Evolutionary conservation across 1,140 invertebrate genomes (phyloP), one percentile per base, ranked within the genome.

Genomic region (Pogonomyrmex californicus): DNA sequence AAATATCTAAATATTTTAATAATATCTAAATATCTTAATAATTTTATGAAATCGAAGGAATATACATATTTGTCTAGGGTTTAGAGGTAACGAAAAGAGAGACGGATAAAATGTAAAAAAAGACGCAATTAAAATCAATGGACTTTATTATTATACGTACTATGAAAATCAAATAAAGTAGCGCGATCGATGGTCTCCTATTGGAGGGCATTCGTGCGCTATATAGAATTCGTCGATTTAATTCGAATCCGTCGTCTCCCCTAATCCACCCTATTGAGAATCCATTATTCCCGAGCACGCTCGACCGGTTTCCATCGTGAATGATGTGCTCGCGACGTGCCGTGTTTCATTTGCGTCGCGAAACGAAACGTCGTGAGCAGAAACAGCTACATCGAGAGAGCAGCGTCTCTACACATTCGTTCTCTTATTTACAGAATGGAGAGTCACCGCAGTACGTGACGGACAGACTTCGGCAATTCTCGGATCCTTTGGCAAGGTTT

Each of bases 401-500:
- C n/a, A n/a, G 14, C 14, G 14, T 17, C 33, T 75, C 3, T 73
- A 83, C 85, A 79, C 85, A 79, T 68, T 81, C 44, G 38, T 70
- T 65, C 86, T 91, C 65, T 88, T 85, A 90, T 90, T 96, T 95
- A 71, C 94, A 96, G 96, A 95, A 93, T 87, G 92, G 92, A 86
- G 93, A 95, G 75, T 93, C 95, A 60, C 92, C 94, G 83, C 95
- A 95, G 91, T 96, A 95, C 91, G 93, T 95, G 78, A 95, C 95
- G 71, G 96, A 96, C 87, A 93, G 95, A 85, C 94, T 96, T 81
- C 95, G 95, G 68, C 95, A 96, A 91, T 95, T 96, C 91, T 95
- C 95, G 78, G 95, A 96, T 89, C 95, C 95, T 88, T 93, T 96
- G 90, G 94, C 95, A 91, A 95, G 95, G 93, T 96, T 96, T 95